Base-by-base conservation (phyloP, 2,113 vertebrate species). In the Hemicordylus capensis region DNA sequence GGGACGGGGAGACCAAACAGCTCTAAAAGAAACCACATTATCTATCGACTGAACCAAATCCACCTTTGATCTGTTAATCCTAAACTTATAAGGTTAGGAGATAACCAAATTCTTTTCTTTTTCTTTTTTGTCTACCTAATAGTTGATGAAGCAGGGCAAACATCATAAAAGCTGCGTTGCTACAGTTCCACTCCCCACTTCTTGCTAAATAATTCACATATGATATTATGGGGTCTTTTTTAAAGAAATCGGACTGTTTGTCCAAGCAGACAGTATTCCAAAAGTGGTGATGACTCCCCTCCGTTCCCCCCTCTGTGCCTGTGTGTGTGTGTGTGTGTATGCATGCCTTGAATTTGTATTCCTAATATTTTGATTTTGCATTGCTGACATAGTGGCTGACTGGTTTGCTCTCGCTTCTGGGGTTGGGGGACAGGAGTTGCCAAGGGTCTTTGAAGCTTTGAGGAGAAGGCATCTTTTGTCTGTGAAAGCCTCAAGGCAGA, bases 51-150 rank as follows among this genome's bases (percentile, higher is more conserved):
- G 97, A 97, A 97, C 97, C 96, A 97, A 97, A 97, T 97, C 98
- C 92, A 94, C 96, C 98, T 99, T 98, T 99, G 98, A 99, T 99
- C 98, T 98, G 97, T 97, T 98, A 98, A 99, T 99, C 98, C 98
- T 89, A 95, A 95, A 95, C 97, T 98, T 97, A 97, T 98, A 98
- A 98, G 97, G 97, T 98, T 98, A 98, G 96, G 96, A 97, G 97
- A 99, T 98, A 98, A 98, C 95, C 96, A 98, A 98, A 97, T 95
- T 97, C 97, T 97, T 97, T 97, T 98, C 97, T 97, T 91, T 97
- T 98, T 39, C 97, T 92, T 98, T 98, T 96, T 93, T 91, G 96
- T 96, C 94, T 96, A 96, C 94, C 97, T 98, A 97, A 98, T 97
- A 97, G 96, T 96, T 96, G 96, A 96, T 93, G 96, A 95, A 97